These are phyloP conservation scores for Thysanoteuthis rhombus DNA, from an alignment of 2,888 invertebrate species.

Conservation along the genomic window DNA sequence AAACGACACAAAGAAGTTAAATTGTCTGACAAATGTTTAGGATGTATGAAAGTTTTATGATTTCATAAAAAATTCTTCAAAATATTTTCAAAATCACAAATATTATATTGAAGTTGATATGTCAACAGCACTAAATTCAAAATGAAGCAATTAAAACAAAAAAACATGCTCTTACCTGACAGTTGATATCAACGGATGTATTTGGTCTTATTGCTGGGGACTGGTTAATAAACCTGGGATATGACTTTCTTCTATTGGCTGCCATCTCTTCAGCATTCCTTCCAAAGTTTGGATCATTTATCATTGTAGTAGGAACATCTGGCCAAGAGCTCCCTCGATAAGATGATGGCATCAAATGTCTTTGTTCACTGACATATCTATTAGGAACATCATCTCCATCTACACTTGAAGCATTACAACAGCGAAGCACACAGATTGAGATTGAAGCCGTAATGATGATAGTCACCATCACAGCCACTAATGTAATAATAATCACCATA, in stretches of 20 bases:
- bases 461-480: neutral
- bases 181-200: neutral
- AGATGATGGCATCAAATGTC: neutral
- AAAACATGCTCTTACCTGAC: neutral
- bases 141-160: neutral
- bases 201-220: neutral
- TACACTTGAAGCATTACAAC: neutral
- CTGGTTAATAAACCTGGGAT: neutral
- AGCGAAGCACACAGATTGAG: neutral
- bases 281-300: neutral
- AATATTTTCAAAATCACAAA: too few relatives aligned
- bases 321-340: neutral
- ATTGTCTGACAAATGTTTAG: too few relatives aligned
- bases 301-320: neutral
- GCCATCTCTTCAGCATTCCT: neutral
- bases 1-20: too few relatives aligned
- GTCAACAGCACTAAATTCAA: neutral
- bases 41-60: too few relatives aligned
- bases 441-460: neutral
- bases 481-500: neutral
- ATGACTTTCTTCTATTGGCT: neutral
- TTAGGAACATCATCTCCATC: neutral
- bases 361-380: neutral
- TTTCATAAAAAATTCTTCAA: too few relatives aligned
- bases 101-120: too few relatives aligned